These are phyloP conservation scores for Thymelicus lineola DNA, from an alignment of 2,888 invertebrate species.

Conservation along the genomic window DNA sequence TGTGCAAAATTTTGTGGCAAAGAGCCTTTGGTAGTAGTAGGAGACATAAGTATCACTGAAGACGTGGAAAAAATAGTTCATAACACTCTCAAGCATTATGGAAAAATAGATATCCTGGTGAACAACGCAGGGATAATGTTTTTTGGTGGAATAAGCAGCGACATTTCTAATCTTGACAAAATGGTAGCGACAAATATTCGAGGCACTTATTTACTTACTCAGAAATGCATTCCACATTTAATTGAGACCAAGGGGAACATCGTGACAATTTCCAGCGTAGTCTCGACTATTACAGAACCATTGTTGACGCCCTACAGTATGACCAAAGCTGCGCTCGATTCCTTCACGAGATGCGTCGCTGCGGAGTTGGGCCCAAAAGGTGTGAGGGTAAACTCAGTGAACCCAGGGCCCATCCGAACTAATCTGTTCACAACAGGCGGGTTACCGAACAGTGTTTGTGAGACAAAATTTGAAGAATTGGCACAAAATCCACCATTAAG, in stretches of 20 bases:
- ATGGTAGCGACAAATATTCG: slow-evolving; percentile 67
- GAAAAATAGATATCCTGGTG: slow-evolving; percentile 66
- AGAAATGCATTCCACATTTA: slow-evolving; percentile 58
- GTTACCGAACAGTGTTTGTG: slow-evolving; percentile 53
- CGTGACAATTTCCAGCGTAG: slow-evolving; percentile 67
- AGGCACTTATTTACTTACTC: slow-evolving; percentile 62
- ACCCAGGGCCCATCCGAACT: slow-evolving; percentile 68
- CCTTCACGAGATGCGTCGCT: slow-evolving; percentile 69
- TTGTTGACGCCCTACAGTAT: slow-evolving; percentile 65
- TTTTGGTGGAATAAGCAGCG: slow-evolving; percentile 50
- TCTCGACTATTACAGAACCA: slow-evolving; percentile 57
- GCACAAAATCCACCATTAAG: slow-evolving; percentile 56
- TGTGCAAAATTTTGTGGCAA: slow-evolving; percentile 58
- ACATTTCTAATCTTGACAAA: slow-evolving; percentile 57
- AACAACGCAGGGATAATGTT: slow-evolving; percentile 68
- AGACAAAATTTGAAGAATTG: slow-evolving; percentile 54
- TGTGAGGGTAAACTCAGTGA: slow-evolving; percentile 69
- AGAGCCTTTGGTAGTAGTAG: slow-evolving; percentile 58
- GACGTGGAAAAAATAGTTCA: slow-evolving; percentile 60
- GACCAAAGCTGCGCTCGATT: slow-evolving; percentile 72
- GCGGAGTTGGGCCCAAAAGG: slow-evolving; percentile 62
- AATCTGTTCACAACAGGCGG: slow-evolving; percentile 62
- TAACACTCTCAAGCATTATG: slow-evolving; percentile 57
- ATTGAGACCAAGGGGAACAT: slow-evolving; percentile 64
- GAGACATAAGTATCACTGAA: slow-evolving; percentile 62